phyloP scores from a whole-genome alignment of 2,797 vertebrate genomes.

The Merluccius polli region DNA sequence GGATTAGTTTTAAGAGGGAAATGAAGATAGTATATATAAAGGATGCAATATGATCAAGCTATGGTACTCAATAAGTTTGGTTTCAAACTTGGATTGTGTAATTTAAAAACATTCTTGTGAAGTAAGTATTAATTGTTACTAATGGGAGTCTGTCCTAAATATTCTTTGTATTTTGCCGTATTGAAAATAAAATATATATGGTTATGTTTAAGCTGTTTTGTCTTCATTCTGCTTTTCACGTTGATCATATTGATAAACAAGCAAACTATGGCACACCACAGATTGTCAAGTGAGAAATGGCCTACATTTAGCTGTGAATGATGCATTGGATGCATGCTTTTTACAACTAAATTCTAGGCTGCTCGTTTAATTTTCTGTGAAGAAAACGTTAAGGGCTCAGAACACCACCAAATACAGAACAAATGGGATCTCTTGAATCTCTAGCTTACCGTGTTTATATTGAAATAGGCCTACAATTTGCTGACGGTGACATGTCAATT shows the following conservation, averaged over 20 bases:
- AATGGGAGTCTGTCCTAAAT: constrained; percentile 94
- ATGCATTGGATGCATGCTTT: background rate
- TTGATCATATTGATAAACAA: background rate
- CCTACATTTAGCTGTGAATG: background rate
- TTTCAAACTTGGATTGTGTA: constrained; percentile 78
- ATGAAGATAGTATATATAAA: constrained; percentile 75
- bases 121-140: constrained; percentile 85
- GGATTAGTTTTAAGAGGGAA: constrained; percentile 72
- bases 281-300: background rate
- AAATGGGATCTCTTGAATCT: background rate
- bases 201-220: constrained; percentile 61
- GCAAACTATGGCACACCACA: background rate
- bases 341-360: background rate
- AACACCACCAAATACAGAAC: background rate
- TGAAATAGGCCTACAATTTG: background rate
- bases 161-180: constrained; percentile 99
- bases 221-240: constrained; percentile 11
- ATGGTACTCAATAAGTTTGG: constrained; percentile 79
- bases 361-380: background rate
- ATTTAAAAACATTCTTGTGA: constrained; percentile 82
- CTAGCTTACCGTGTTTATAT: background rate
- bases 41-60: constrained; percentile 78
- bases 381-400: background rate
- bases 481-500: background rate
- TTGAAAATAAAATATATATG: constrained; percentile 99